A percentile compares a stretch with the other conserved stretches of the same genome.
Conservation (phyloP, 2,113 vertebrate genomes). For the Tachycineta bicolor region DNA sequence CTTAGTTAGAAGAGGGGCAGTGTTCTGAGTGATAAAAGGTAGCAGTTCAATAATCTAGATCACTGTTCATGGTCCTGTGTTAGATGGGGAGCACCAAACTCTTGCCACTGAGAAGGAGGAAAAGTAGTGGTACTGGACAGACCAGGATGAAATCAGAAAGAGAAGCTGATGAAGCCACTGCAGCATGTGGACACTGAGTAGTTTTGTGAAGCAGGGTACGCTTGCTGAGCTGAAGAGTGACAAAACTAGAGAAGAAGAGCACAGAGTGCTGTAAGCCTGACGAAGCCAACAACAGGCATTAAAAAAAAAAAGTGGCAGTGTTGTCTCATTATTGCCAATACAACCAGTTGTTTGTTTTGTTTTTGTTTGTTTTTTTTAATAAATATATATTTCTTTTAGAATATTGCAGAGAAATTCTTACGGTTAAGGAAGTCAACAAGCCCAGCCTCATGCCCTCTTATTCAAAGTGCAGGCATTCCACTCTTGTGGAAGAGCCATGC, state of each 20-base stretch:
- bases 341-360: neutral
- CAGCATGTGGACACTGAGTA: neutral
- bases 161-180: neutral
- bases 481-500: neutral
- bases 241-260: neutral
- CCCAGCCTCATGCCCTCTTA: neutral
- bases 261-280: neutral
- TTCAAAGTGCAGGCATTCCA: constrained; percentile 5
- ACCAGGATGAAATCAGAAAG: neutral
- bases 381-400: neutral
- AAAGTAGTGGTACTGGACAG: neutral
- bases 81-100: neutral
- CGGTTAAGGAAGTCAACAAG: neutral
- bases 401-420: neutral
- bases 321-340: neutral
- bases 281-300: neutral
- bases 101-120: neutral
- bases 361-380: no score
- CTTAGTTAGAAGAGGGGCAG: neutral
- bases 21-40: neutral
- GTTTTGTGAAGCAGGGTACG: neutral
- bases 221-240: neutral
- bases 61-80: neutral
- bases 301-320: neutral
- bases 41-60: neutral